Evolutionary conservation across 2,113 vertebrate genomes (phyloP), one percentile per base, ranked within the genome.

Genomic region (Boleophthalmus pectinirostris): DNA sequence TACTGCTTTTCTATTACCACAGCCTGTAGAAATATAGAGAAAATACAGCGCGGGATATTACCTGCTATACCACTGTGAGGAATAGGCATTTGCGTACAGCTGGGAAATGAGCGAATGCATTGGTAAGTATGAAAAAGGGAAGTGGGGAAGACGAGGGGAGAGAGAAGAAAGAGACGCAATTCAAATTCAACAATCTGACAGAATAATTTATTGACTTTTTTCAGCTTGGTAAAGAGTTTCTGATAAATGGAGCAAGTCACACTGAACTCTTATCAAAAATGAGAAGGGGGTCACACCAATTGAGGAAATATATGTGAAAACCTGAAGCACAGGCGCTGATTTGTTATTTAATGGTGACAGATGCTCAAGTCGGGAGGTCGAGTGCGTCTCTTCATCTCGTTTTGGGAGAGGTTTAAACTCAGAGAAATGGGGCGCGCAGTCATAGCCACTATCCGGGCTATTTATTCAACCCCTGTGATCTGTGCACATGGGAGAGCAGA

Each of bases 161-260:
- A 80, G 71, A 83, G 81, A 82, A 81, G 82, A 87, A 90, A 85
- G 82, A 85, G 85, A 54, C 75, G 79, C 51, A 79, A 91, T 92
- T 89, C 79, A 93, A 88, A 92, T 88, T 87, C 70, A 68, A 74
- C 87, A 90, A 91, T 91, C 90, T 93, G 85, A 90, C 86, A 89
- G 90, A 93, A 92, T 92, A 91, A 92, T 91, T 90, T 88, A 92
- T 91, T 90, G 85, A 90, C 86, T 90, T 61, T 89, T 80, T 81
- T 71, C 75, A 78, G 82, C 86, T 90, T 87, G 85, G 87, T 89
- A 88, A 91, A 89, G 88, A 89, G 73, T 90, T 90, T 84, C 84
- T 90, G 85, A 93, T 94, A 93, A 93, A 93, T 92, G 88, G 83
- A 89, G 86, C 87, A 89, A 91, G 89, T 92, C 87, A 82, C 82